Evolutionary conservation across 2,797 vertebrate species (phyloP).

Genomic region (Cryptoprocta ferox): DNA sequence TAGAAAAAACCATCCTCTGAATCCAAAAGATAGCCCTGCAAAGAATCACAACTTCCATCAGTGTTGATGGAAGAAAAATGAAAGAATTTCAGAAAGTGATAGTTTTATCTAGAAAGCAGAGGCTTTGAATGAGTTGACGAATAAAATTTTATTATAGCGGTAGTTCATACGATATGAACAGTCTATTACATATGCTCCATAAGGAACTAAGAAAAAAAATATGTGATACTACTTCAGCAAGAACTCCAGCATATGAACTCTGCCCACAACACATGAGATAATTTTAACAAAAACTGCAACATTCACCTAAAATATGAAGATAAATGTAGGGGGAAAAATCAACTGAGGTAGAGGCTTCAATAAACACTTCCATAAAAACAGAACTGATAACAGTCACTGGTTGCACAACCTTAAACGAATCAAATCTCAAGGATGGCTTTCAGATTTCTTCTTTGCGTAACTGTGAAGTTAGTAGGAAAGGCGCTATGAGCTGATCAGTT

Average conservation of each 20-base stretch:
- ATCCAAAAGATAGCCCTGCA: not conserved
- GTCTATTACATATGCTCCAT: not conserved
- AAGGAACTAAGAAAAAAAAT: not conserved
- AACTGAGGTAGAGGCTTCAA: not conserved
- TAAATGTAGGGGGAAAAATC: not conserved
- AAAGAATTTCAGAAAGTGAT: constrained; percentile 25
- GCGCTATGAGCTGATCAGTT: not conserved
- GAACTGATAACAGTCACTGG: not conserved
- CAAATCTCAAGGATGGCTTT: not conserved
- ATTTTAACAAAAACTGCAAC: constrained; percentile 31
- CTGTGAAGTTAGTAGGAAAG: not conserved
- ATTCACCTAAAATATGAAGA: not conserved
- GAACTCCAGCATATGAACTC: not conserved
- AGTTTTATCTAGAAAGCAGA: constrained; percentile 6
- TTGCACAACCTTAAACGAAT: not conserved
- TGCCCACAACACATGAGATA: not conserved
- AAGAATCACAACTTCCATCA: not conserved
- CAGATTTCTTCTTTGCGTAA: not conserved
- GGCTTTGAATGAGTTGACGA: not conserved
- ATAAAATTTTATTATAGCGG: constrained; percentile 6
- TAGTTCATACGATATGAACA: not conserved
- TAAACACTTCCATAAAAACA: not conserved
- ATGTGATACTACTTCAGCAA: not conserved
- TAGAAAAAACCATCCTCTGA: not conserved
- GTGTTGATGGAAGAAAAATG: not conserved